phyloP scores from a whole-genome alignment of 2,888 invertebrate species.

The Encarsia formosa region DNA sequence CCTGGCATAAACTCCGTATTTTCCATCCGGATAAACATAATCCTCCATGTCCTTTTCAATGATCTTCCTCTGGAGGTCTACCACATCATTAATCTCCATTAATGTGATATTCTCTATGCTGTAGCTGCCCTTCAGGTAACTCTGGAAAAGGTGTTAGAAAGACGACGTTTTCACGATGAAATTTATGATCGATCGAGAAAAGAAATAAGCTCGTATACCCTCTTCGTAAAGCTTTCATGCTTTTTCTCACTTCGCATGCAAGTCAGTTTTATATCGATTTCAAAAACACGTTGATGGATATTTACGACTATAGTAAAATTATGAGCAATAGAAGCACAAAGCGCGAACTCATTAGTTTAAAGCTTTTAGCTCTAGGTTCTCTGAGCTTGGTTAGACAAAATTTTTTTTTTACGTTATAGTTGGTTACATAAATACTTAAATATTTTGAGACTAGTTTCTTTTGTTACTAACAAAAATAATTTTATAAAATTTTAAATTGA shows the following conservation, averaged over 20 bases:
- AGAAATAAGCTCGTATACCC: background rate
- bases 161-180: background rate
- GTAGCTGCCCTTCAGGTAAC: conserved; percentile 33
- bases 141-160: conserved; percentile 36
- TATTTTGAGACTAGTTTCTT: no score
- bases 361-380: no score
- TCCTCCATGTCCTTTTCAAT: conserved; percentile 59
- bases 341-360: no score
- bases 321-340: no score
- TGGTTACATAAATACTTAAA: no score
- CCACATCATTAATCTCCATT: conserved; percentile 56
- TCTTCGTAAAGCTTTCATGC: background rate
- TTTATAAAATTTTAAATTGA: no score
- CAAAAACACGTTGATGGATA: background rate
- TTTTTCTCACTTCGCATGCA: background rate
- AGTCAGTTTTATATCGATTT: background rate
- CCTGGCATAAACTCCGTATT: conserved; percentile 55
- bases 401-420: no score
- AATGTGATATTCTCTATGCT: conserved; percentile 36
- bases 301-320: no score
- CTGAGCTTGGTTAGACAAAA: no score
- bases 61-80: conserved; percentile 56
- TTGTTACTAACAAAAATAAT: no score
- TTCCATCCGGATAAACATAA: conserved; percentile 60
- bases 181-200: background rate